Percentiles rank a stretch among this genome's conserved stretches.
Conservation (phyloP, 2,888 invertebrate species). For the Odontomyia ornata region DNA sequence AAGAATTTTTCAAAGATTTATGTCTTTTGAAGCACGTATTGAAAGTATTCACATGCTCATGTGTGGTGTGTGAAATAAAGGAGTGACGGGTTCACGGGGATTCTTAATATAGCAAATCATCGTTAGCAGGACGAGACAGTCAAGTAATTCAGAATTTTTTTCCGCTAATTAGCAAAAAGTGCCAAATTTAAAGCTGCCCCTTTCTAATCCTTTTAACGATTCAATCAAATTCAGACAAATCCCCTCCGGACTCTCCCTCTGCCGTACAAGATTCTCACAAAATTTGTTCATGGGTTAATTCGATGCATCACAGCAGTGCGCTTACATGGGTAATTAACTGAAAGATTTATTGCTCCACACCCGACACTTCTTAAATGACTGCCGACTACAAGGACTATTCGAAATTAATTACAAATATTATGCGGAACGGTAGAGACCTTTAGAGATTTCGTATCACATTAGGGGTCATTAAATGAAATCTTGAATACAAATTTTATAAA, state of each 20-base stretch:
- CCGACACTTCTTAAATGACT: conserved; percentile 32
- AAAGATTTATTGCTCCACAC: conserved; percentile 46
- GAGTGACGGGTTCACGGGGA: neutral
- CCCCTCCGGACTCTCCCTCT: neutral
- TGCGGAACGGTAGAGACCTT: conserved; percentile 2
- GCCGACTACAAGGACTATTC: neutral
- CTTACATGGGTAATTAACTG: conserved; percentile 44
- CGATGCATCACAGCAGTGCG: conserved; percentile 40
- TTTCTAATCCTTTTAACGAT: no score
- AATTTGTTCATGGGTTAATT: conserved; percentile 47
- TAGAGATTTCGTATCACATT: conserved; percentile 43
- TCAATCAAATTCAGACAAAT: neutral
- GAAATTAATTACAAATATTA: conserved; percentile 47
- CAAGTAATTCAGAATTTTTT: no score
- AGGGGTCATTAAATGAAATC: conserved; percentile 44
- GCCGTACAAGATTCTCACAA: conserved; percentile 25
- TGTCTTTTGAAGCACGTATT: conserved; percentile 21
- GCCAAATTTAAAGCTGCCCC: no score
- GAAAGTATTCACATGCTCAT: conserved; percentile 18
- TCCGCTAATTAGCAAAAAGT: no score
- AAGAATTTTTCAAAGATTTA: conserved; percentile 50
- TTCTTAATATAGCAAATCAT: no score
- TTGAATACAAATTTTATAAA: conserved; percentile 42
- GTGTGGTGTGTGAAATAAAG: neutral
- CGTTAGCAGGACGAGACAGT: no score